Evolutionary conservation across 2,113 vertebrate genomes (phyloP).

Genomic region (Lonchura striata): DNA sequence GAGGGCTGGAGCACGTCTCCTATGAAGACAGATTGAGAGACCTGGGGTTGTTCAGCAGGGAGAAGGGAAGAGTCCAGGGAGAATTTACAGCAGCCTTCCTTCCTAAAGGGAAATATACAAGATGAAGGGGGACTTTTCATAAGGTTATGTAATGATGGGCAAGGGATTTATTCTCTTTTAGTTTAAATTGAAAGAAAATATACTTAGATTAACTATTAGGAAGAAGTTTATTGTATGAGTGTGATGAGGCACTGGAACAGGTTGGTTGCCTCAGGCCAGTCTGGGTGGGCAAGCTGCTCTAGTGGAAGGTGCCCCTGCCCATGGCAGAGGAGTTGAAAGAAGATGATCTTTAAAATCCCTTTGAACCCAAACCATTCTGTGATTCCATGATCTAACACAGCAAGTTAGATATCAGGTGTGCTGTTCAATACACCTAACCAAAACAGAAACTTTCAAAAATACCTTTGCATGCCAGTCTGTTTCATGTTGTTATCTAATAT

Average conservation of each 20-base stretch:
- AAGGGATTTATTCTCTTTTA: no score
- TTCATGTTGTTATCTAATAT: neutral
- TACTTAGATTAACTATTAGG: neutral
- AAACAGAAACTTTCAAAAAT: neutral
- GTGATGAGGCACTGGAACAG: neutral
- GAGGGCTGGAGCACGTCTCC: neutral
- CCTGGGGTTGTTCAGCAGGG: fast-evolving
- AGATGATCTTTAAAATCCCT: neutral
- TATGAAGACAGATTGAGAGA: neutral
- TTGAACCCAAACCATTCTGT: neutral
- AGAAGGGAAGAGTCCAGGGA: neutral
- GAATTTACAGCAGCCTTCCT: neutral
- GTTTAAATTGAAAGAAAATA: neutral
- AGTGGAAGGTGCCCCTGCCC: neutral
- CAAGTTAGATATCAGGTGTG: neutral
- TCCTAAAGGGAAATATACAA: neutral
- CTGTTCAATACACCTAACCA: neutral
- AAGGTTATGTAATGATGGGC: neutral
- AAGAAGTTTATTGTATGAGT: neutral
- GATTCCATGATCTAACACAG: neutral
- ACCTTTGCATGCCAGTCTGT: neutral
- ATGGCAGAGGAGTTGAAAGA: neutral
- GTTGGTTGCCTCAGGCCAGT: neutral
- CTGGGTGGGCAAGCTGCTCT: neutral
- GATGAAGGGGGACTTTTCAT: neutral